A percentile compares a stretch with the other conserved stretches of the same genome.
phyloP scores from a whole-genome alignment of 2,888 invertebrate genomes.

The Drosophila lacicola region DNA sequence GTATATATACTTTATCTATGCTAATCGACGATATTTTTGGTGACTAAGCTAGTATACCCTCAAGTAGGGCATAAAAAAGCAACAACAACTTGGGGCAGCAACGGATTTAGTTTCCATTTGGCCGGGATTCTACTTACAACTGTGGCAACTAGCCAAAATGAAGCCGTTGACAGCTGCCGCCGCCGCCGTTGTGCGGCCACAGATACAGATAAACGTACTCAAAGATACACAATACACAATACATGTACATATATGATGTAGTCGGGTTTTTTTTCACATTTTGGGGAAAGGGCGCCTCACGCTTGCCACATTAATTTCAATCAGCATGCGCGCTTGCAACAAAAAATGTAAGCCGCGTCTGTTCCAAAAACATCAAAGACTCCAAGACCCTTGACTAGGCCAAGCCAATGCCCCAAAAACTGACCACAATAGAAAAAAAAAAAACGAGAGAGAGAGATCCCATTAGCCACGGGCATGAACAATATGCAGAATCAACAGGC shows the following conservation, averaged over 20 bases:
- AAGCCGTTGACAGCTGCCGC: conserved; percentile 63
- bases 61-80: not conserved
- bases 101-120: conserved; percentile 42
- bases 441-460: conserved; percentile 4
- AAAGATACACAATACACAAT: conserved; percentile 9
- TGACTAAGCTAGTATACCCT: no score
- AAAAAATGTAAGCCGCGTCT: conserved; percentile 30
- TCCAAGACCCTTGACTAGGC: conserved; percentile 29
- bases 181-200: conserved; percentile 31
- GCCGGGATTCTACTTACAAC: conserved; percentile 41
- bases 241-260: conserved; percentile 10
- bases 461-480: conserved; percentile 19
- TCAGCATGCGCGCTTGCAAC: conserved; percentile 45
- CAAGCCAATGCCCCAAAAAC: conserved; percentile 27
- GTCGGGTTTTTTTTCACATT: conserved; percentile 2
- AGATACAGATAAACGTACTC: conserved; percentile 23
- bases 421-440: conserved; percentile 14
- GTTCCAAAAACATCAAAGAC: conserved; percentile 47
- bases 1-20: no score
- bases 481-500: conserved; percentile 16
- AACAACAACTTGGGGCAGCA: conserved; percentile 9
- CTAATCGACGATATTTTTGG: no score
- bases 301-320: conserved; percentile 73
- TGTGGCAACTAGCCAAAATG: conserved; percentile 59
- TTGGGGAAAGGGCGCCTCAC: conserved; percentile 48